Conservation (phyloP, 2,113 vertebrate species). For the Propithecus coquereli region DNA sequence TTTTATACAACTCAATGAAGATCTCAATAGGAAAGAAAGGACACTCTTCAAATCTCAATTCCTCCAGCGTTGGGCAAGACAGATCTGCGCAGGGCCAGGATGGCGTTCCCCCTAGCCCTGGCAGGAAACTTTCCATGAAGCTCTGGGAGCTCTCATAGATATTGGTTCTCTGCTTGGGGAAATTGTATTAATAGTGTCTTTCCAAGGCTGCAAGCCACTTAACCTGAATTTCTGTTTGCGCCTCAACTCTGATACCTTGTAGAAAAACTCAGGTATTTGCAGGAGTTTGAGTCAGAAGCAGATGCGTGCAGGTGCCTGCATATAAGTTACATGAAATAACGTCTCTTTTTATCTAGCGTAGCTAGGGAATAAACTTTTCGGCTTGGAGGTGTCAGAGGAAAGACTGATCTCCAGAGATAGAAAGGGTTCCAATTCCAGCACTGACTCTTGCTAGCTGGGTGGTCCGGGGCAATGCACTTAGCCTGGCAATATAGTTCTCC, state of each 20-base stretch:
- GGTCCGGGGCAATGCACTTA: not conserved
- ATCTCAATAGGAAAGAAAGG: conserved; percentile 84
- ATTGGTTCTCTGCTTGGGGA: conserved; percentile 33
- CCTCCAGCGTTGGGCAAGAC: conserved; percentile 71
- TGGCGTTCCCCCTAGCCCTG: conserved; percentile 22
- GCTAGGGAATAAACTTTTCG: not conserved
- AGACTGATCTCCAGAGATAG: not conserved
- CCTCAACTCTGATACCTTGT: not conserved
- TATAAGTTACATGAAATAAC: not conserved
- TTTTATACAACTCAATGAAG: conserved; percentile 88
- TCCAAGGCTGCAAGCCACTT: not conserved
- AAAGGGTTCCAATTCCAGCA: not conserved
- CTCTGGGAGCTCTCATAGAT: not conserved
- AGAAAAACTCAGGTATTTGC: not conserved
- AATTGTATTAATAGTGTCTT: conserved; percentile 33
- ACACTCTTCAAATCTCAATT: conserved; percentile 84
- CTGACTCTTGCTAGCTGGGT: not conserved
- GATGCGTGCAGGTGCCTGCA: accelerated
- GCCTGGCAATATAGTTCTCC: not conserved
- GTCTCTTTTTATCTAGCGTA: not conserved
- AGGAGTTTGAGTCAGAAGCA: not conserved
- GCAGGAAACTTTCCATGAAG: conserved; percentile 23
- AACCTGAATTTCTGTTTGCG: conserved; percentile 4
- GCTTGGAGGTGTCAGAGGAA: not conserved
- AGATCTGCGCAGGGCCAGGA: conserved; percentile 69